Conservation (phyloP, 1,140 invertebrate species). For the Diorhabda sublineata region DNA sequence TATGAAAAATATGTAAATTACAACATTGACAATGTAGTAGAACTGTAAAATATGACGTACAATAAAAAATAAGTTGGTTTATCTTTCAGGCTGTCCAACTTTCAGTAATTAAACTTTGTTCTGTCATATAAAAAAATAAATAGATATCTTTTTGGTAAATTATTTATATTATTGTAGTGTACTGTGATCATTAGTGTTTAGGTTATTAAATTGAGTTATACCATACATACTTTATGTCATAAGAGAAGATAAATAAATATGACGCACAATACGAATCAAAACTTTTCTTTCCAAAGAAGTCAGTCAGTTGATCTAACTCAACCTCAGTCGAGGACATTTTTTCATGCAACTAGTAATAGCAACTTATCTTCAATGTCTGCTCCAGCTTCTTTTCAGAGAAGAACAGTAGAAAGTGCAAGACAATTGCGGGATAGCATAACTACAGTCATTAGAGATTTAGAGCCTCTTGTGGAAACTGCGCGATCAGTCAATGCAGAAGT, state of each 20-base stretch:
- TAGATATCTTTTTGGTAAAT: too few relatives aligned
- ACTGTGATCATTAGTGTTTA: too few relatives aligned
- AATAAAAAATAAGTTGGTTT: too few relatives aligned
- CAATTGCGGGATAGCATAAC: conserved; percentile 50
- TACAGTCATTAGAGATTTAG: conserved; percentile 52
- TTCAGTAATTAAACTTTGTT: too few relatives aligned
- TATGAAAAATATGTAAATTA: too few relatives aligned
- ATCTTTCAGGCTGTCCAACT: too few relatives aligned
- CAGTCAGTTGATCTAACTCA: conserved; percentile 29
- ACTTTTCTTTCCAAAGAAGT: conserved; percentile 26
- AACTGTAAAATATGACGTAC: too few relatives aligned
- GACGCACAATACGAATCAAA: conserved; percentile 15
- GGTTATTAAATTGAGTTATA: too few relatives aligned
- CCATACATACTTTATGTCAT: too few relatives aligned
- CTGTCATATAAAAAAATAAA: too few relatives aligned
- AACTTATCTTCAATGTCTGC: conserved; percentile 25
- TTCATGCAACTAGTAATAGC: conserved; percentile 26
- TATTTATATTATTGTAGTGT: too few relatives aligned
- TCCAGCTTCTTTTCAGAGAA: conserved; percentile 36
- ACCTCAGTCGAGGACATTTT: conserved; percentile 21
- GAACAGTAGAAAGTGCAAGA: conserved; percentile 48
- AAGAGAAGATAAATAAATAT: conserved; percentile 1
- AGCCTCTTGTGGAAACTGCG: conserved; percentile 51
- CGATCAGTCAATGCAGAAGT: conserved; percentile 43
- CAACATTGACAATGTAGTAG: too few relatives aligned